A percentile compares a stretch with the other conserved stretches of the same genome.
Conservation (phyloP, 2,797 vertebrate species). For the Eulemur mongoz region DNA sequence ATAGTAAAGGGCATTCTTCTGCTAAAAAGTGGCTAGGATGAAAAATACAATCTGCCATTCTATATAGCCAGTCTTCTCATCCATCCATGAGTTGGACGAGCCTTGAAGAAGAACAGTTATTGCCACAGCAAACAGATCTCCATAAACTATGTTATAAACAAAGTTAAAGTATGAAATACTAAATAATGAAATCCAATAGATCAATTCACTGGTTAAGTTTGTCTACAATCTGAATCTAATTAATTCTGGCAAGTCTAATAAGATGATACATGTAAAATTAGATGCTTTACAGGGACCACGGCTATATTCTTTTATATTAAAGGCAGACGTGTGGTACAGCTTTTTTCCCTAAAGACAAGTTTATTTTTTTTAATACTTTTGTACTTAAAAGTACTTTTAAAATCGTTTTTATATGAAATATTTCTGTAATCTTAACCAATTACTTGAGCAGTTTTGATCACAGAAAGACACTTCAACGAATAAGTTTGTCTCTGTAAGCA, state of each 20-base stretch:
- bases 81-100: neutral
- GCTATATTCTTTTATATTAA: neutral
- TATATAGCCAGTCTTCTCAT: neutral
- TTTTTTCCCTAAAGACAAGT: neutral
- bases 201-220: neutral
- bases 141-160: neutral
- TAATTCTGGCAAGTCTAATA: neutral
- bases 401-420: neutral
- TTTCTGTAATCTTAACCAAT: neutral
- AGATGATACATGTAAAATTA: neutral
- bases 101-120: neutral
- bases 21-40: neutral
- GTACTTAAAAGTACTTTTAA: neutral
- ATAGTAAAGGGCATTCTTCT: neutral
- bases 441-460: neutral
- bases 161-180: neutral
- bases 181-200: neutral
- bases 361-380: neutral
- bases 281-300: neutral
- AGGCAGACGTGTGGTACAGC: neutral
- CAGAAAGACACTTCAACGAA: neutral
- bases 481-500: neutral
- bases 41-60: neutral
- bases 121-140: neutral
- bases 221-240: neutral